These are phyloP conservation scores for Corapipo altera DNA, from an alignment of 2,113 vertebrate species.

Conservation along the genomic window DNA sequence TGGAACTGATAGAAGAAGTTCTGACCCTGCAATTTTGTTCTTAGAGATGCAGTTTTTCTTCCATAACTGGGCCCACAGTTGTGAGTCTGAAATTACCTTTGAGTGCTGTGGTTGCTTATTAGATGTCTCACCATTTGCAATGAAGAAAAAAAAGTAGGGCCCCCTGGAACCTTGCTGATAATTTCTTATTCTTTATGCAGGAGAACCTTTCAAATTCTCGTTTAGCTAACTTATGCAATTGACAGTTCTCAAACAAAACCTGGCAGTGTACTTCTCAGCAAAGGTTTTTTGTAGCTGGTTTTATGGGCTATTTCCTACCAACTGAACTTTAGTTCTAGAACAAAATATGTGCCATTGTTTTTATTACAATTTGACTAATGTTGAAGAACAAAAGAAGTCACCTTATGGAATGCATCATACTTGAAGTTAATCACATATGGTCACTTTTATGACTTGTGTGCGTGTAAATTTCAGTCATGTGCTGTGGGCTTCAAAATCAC, in stretches of 20 bases:
- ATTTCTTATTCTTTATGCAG: constrained; percentile 22
- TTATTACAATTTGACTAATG: constrained; percentile 16
- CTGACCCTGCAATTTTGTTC: not conserved
- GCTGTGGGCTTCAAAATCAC: not conserved
- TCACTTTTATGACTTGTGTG: not conserved
- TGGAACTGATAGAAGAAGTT: not conserved
- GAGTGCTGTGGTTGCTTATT: not conserved
- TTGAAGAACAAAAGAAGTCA: not conserved
- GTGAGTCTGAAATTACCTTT: not conserved
- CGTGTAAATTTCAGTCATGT: not conserved
- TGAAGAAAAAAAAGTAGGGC: not conserved
- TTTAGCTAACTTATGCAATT: constrained; percentile 39
- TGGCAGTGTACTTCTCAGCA: constrained; percentile 24
- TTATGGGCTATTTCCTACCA: constrained; percentile 30
- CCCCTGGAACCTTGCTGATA: not conserved
- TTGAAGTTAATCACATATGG: not conserved
- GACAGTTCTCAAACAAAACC: constrained; percentile 52
- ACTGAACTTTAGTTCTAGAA: constrained; percentile 28
- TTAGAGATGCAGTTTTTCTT: not conserved
- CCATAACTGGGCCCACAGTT: not conserved
- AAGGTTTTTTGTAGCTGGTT: constrained; percentile 45
- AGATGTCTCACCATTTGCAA: not conserved
- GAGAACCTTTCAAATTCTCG: constrained; percentile 42
- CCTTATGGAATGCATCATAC: not conserved
- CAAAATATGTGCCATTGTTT: not conserved